Base-by-base conservation (phyloP, 2,113 vertebrate genomes). In the Scatophagus argus region DNA sequence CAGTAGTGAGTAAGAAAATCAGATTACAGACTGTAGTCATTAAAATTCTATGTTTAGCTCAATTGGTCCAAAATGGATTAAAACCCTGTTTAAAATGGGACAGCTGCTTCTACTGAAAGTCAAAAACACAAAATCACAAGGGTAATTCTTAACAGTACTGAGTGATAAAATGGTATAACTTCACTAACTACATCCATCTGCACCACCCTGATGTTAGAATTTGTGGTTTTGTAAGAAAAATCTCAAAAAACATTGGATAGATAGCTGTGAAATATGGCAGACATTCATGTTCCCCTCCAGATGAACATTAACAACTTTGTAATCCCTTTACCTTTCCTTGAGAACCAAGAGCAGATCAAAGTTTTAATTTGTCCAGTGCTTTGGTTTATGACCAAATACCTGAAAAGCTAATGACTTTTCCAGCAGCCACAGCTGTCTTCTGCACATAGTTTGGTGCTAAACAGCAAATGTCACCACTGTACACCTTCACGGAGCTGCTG, bases 1-100 rank as follows among this genome's bases (percentile, higher is more conserved):
- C 52, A 65, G 69, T 55, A 27, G 29, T 19, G 13, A 7, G 68
- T 81, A 47, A 69, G 11, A 61, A 66, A 56, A 60, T 70, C 62
- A 6, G 5, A 74, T 77, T 81, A 70, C 43, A 68, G 31, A n/a
- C 25, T 14, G 23, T 5, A 39, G 38, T n/a, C 21, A 51, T 16
- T 70, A 1, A 27, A 49, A 66, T 46, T 4, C 32, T 39, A 55
- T 60, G 34, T 47, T 44, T 36, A 12, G 8, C 27, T 46, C 17
- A 72, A 75, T 36, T 1, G 2, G 12, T 11, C 21, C 54, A 73
- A 43, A 38, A 17, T n/a, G 25, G 2, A 78, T 25, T 34, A 36
- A 39, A 64, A 67, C 14, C 19, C n/a, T n/a, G n/a, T n/a, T n/a
- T n/a, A n/a, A n/a, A n/a, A n/a, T n/a, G n/a, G n/a, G n/a, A n/a